Conservation (phyloP, 2,888 invertebrate species). For the Gastrophysa polygoni region DNA sequence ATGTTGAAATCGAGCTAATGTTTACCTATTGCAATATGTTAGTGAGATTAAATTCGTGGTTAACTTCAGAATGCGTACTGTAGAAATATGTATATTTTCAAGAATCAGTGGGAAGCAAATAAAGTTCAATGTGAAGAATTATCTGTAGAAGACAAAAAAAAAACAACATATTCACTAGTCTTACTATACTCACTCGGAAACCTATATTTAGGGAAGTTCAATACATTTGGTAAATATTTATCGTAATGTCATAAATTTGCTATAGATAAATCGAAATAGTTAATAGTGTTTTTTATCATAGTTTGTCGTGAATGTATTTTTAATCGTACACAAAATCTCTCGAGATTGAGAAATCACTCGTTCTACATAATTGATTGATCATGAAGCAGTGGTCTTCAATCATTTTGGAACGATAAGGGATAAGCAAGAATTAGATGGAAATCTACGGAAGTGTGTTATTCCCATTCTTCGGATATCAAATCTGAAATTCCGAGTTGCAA, state of each 20-base stretch:
- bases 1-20: background rate
- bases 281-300: slow-evolving; percentile 16
- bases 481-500: too few species aligned
- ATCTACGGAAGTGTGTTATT: too few species aligned
- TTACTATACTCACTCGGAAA: slow-evolving; percentile 24
- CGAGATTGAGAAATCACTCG: slow-evolving; percentile 9
- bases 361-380: too few species aligned
- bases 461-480: too few species aligned
- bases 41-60: background rate
- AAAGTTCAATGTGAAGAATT: slow-evolving; percentile 26
- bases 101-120: slow-evolving; percentile 11
- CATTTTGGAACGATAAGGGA: too few species aligned
- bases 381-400: too few species aligned
- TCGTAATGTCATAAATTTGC: slow-evolving; percentile 16
- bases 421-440: too few species aligned
- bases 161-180: slow-evolving; percentile 22
- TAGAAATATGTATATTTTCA: slow-evolving; percentile 1
- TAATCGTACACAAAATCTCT: slow-evolving; percentile 14
- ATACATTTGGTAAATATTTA: slow-evolving; percentile 27
- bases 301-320: slow-evolving; percentile 19
- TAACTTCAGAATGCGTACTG: slow-evolving; percentile 12
- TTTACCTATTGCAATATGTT: background rate
- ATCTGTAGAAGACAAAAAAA: slow-evolving; percentile 23
- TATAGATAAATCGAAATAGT: slow-evolving; percentile 10
- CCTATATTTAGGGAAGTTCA: slow-evolving; percentile 29